Conservation (phyloP, 92 coral and sea anemone species). For the Blastomussa wellsi region DNA sequence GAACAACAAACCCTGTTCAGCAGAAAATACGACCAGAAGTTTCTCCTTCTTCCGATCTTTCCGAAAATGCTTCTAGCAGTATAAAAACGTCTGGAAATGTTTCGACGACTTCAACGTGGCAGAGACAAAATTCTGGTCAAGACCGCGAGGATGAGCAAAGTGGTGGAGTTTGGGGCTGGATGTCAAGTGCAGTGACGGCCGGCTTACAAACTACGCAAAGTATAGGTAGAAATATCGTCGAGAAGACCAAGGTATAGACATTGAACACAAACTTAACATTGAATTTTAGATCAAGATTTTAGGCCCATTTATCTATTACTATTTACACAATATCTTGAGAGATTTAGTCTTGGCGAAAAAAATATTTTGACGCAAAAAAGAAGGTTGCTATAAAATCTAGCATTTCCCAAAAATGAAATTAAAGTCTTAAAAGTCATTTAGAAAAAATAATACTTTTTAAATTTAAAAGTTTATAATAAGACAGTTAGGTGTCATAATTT, state of each 20-base stretch:
- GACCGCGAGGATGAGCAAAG: slow-evolving; percentile 42
- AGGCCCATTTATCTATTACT: no score
- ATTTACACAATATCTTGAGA: no score
- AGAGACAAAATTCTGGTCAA: slow-evolving; percentile 17
- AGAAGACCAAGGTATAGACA: slow-evolving; percentile 85
- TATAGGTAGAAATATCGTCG: slow-evolving; percentile 93
- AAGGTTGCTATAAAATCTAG: no score
- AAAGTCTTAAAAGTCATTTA: no score
- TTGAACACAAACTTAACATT: background rate
- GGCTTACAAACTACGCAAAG: slow-evolving; percentile 94
- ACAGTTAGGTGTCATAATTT: no score
- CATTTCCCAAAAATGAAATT: no score
- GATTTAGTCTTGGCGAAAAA: no score
- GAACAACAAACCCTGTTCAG: slow-evolving; percentile 61
- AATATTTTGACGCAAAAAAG: no score
- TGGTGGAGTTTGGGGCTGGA: slow-evolving; percentile 96
- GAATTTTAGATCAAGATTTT: no score
- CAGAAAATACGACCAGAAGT: slow-evolving; percentile 62
- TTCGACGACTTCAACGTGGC: slow-evolving; percentile 73
- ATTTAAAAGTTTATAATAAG: no score
- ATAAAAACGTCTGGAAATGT: background rate
- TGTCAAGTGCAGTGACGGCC: slow-evolving; percentile 87
- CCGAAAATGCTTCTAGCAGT: background rate
- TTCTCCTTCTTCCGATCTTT: slow-evolving; percentile 19
- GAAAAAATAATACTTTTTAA: no score